Evolutionary conservation across 2,797 vertebrate species (phyloP), one percentile per base, ranked within the genome.

Genomic region (Periophthalmus magnuspinnatus): DNA sequence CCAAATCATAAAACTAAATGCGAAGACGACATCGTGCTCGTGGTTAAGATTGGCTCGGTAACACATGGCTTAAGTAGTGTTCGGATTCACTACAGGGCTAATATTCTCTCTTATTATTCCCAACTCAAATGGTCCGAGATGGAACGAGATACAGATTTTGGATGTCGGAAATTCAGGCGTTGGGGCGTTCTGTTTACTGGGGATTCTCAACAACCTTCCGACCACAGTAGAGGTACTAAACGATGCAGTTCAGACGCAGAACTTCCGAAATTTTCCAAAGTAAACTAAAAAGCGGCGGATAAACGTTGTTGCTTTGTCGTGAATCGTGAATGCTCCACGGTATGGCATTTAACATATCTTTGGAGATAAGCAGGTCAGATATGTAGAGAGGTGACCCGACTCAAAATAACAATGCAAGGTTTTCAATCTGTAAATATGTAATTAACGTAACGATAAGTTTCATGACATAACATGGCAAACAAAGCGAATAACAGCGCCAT

Each of bases 1-100:
- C 74, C 74, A 77, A 87, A 84, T 84, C 83, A 86, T 87, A 82
- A 83, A 89, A 82, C 77, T 80, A 81, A 84, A 86, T 78, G 72
- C 84, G 80, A 79, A 87, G 86, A 75, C 81, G 79, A 71, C 52
- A 71, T 55, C 48, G 68, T 69, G 75, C 67, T 77, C 72, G 69
- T 69, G 60, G 41, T 70, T 72, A 66, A 32, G 75, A 84, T 61
- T 67, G 68, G 78, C 72, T 80, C 67, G 21, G 67, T 50, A 82
- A 76, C 80, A 84, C 84, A 78, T 47, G 69, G 77, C 81, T 72
- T 65, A 41, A 5, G 70, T 75, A 64, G 41, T 78, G 80, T 81
- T 89, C 79, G 76, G 77, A 81, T 84, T 54, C 63, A 81, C 71
- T 69, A 68, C 65, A 60, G 62, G 85, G 62, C 72, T 71, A 82